Percentiles rank a stretch among this genome's conserved stretches.
phyloP scores from a whole-genome alignment of 1,140 invertebrate genomes.

The Mylabris phalerata region DNA sequence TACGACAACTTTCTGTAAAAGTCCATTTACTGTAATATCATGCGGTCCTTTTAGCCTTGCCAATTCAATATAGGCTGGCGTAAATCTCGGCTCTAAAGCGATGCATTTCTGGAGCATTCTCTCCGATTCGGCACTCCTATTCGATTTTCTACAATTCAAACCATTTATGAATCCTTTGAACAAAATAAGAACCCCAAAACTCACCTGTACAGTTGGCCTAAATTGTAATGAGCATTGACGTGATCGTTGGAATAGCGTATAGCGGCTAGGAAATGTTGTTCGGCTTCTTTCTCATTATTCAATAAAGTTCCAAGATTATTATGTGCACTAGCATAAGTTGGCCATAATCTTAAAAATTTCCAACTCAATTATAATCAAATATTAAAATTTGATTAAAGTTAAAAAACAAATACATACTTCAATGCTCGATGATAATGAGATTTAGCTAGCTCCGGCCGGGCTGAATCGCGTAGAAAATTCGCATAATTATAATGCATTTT shows the following conservation, averaged over 20 bases:
- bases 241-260: slow-evolving; percentile 69
- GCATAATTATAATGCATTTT: slow-evolving; percentile 90
- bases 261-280: slow-evolving; percentile 69
- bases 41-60: slow-evolving; percentile 49
- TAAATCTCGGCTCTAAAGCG: slow-evolving; percentile 55
- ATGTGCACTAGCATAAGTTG: slow-evolving; percentile 77
- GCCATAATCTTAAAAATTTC: slow-evolving; percentile 64
- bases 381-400: not conserved
- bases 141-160: slow-evolving; percentile 52
- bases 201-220: slow-evolving; percentile 77
- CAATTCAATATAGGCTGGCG: slow-evolving; percentile 60
- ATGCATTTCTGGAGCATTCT: slow-evolving; percentile 62
- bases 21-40: slow-evolving; percentile 47
- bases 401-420: slow-evolving; percentile 53
- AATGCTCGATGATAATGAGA: slow-evolving; percentile 75
- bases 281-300: slow-evolving; percentile 57
- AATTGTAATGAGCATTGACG: slow-evolving; percentile 79
- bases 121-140: slow-evolving; percentile 56
- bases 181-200: not conserved
- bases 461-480: slow-evolving; percentile 74
- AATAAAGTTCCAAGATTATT: slow-evolving; percentile 83
- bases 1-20: slow-evolving; percentile 51
- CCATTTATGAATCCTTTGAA: not conserved
- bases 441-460: slow-evolving; percentile 61
- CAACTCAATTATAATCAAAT: slow-evolving; percentile 1